These are phyloP conservation scores for Drosophila chauvacae DNA, from an alignment of 1,140 invertebrate species.

Conservation along the genomic window DNA sequence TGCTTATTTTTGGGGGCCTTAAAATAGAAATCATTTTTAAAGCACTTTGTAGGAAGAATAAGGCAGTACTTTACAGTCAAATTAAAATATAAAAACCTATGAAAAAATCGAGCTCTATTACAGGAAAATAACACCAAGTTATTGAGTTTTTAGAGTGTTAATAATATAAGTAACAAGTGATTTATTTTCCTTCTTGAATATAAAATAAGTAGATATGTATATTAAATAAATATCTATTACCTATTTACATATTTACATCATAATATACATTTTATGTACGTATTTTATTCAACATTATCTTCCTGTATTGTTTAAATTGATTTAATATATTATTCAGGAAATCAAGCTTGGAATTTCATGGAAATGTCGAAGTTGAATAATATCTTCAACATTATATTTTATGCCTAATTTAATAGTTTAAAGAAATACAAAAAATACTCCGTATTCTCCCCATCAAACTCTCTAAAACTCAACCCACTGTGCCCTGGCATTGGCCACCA, in stretches of 20 bases:
- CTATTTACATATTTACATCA: no score
- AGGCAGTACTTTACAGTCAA: background rate
- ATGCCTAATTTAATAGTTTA: background rate
- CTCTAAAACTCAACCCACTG: background rate
- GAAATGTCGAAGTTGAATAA: background rate
- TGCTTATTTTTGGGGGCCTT: constrained; percentile 3
- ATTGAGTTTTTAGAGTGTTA: no score
- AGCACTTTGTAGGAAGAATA: background rate
- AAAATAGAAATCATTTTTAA: constrained; percentile 11
- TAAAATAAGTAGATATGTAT: no score
- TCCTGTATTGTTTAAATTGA: background rate
- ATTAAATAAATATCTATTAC: no score
- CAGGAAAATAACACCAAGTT: no score
- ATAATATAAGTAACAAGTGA: no score
- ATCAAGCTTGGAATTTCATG: background rate
- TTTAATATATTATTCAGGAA: background rate
- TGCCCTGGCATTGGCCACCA: constrained; percentile 26
- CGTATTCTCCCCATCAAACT: background rate
- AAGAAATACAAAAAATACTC: background rate
- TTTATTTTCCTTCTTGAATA: no score
- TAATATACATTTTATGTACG: no score
- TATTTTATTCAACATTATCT: background rate
- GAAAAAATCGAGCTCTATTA: background rate
- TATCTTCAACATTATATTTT: background rate
- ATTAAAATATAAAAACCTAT: no score